A percentile compares a stretch with the other conserved stretches of the same genome.
These are phyloP conservation scores for Antidorcas marsupialis DNA, from an alignment of 2,113 vertebrate genomes.

Conservation along the genomic window DNA sequence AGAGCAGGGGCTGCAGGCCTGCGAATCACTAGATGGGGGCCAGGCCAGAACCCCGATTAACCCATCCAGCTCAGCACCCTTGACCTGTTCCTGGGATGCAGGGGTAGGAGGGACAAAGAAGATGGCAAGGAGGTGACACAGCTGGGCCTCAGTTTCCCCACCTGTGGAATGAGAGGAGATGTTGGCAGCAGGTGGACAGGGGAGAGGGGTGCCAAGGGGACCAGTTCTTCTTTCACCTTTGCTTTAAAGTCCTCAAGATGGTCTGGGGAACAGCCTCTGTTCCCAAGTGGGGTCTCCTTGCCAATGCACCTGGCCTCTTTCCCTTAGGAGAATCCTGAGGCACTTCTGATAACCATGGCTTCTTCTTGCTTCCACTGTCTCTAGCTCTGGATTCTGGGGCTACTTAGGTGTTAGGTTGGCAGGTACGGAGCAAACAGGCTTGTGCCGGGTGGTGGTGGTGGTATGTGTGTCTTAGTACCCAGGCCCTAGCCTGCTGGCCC, in stretches of 20 bases:
- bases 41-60: background rate
- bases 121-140: background rate
- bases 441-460: background rate
- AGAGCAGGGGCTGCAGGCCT: background rate
- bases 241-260: too few species aligned
- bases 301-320: background rate
- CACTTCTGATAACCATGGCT: accelerated
- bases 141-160: background rate
- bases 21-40: too few species aligned
- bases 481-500: background rate
- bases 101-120: background rate
- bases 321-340: background rate
- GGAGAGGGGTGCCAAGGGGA: background rate
- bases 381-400: background rate
- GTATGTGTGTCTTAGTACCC: background rate
- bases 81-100: background rate
- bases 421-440: background rate
- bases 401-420: background rate
- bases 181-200: background rate
- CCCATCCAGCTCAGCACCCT: background rate
- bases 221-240: background rate
- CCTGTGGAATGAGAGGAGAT: background rate
- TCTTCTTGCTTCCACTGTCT: background rate
- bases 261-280: background rate
- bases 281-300: background rate